Conservation (phyloP, 2,797 vertebrate species). For the Hoplostethus atlanticus region DNA sequence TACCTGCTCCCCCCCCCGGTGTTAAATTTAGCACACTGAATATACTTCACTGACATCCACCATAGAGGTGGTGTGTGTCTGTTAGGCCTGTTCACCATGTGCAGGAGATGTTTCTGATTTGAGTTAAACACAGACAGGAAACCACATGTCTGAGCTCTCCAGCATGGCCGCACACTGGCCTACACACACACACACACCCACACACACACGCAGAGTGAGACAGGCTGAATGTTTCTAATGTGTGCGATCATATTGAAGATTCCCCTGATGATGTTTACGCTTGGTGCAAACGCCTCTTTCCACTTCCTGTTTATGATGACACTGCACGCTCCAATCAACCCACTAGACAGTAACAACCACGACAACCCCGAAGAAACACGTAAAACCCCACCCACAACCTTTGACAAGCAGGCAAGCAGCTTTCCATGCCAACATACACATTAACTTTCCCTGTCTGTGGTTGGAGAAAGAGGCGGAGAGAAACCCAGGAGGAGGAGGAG, state of each 20-base stretch:
- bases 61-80: conserved; percentile 45
- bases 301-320: conserved; percentile 61
- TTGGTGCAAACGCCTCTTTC: conserved; percentile 43
- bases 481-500: neutral
- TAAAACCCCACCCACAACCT: conserved; percentile 6
- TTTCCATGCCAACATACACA: conserved; percentile 2
- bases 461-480: conserved; percentile 15
- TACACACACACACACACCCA: conserved; percentile 15
- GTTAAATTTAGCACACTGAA: neutral
- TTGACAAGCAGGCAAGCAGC: conserved; percentile 13
- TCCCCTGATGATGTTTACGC: conserved; percentile 38
- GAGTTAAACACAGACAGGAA: conserved; percentile 97
- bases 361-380: neutral
- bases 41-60: conserved; percentile 31
- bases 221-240: neutral
- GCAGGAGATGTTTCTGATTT: conserved; percentile 89
- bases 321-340: conserved; percentile 11
- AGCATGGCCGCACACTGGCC: conserved; percentile 33
- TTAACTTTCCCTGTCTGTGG: conserved; percentile 37
- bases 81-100: conserved; percentile 79
- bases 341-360: neutral
- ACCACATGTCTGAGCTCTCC: conserved; percentile 93
- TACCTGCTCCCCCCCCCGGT: neutral
- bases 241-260: conserved; percentile 49
- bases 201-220: conserved; percentile 2